Base-by-base conservation (phyloP, 2,797 vertebrate species). In the Perodicticus potto region DNA sequence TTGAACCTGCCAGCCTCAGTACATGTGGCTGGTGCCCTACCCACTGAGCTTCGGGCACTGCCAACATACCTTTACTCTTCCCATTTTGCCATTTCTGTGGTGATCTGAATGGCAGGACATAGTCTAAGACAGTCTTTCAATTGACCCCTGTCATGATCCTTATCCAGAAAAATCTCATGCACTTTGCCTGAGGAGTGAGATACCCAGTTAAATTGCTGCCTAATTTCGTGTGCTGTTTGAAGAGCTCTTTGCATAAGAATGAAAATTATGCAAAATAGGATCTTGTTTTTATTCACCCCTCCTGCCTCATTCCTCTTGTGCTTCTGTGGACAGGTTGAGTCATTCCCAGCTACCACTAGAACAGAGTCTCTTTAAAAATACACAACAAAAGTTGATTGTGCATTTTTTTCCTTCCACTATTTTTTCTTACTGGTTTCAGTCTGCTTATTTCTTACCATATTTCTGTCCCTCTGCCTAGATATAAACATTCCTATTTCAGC, bases 181-280 rank as follows among this genome's bases (percentile, higher is more conserved):
- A 17, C 1, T 93, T 95, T 97, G 40, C 34, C 92, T 97, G n/a
- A 72, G 84, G 43, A 89, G 37, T 73, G 69, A 94, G 45, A 84
- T 67, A 76, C 8, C 7, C 23, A 80, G 57, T 93, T 95, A 95
- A 96, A 84, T 91, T 89, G 13, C 14, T 55, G 5, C 72, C 95
- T 96, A 5, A 92, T 97, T 92, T 96, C 29, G 63, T 17, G 32
- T 67, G 43, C 70, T 40, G 20, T 85, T 96, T 97, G 93, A 88
- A 91, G 72, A 97, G 84, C 5, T 96, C 61, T 97, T 92, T 87
- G 81, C 12, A 67, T 98, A 63, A 95, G 97, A 93, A 97, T 89
- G 45, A 97, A 53, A 96, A 61, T 92, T 91, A 94, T 81, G 77
- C 84, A 96, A 97, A 97, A 92, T 17, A 86, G 11, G 80, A n/a